Evolutionary conservation across 2,113 vertebrate species (phyloP).

Genomic region (Hippocampus abdominalis): DNA sequence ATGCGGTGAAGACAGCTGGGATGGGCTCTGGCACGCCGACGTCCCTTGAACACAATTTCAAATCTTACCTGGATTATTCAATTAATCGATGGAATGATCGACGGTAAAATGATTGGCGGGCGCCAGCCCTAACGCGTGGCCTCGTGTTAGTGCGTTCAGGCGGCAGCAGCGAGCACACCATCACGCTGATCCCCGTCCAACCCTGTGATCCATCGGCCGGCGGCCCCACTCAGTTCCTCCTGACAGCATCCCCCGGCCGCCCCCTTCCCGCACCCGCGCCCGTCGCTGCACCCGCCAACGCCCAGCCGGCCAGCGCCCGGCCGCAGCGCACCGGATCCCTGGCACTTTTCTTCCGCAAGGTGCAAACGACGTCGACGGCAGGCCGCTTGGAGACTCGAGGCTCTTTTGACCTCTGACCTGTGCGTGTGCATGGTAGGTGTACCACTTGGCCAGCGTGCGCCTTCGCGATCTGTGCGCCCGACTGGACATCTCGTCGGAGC

Average conservation of each 20-base stretch:
- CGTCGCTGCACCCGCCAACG: slow-evolving; percentile 48
- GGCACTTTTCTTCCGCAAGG: slow-evolving; percentile 96
- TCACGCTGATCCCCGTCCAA: slow-evolving; percentile 82
- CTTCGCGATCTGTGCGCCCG: slow-evolving; percentile 88
- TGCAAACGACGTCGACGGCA: neutral
- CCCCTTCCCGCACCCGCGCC: slow-evolving; percentile 24
- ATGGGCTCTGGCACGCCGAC: too few species aligned
- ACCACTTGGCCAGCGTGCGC: slow-evolving; percentile 92
- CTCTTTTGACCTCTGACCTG: neutral
- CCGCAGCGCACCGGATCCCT: slow-evolving; percentile 88
- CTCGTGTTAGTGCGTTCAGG: slow-evolving; percentile 7
- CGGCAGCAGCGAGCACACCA: slow-evolving; percentile 78
- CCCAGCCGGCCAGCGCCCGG: slow-evolving; percentile 51
- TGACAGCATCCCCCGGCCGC: slow-evolving; percentile 68
- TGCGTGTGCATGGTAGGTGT: slow-evolving; percentile 74
- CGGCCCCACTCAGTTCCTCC: slow-evolving; percentile 76
- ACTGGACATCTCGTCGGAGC: slow-evolving; percentile 84
- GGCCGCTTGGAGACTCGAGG: too few species aligned
- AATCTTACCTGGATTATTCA: too few species aligned
- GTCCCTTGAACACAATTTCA: too few species aligned
- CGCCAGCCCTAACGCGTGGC: too few species aligned
- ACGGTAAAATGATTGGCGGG: too few species aligned
- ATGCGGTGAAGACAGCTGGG: too few species aligned
- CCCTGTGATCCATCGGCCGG: slow-evolving; percentile 57
- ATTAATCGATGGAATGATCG: too few species aligned